These are phyloP conservation scores for Hassar affinis DNA, from an alignment of 2,113 vertebrate species.

Conservation along the genomic window DNA sequence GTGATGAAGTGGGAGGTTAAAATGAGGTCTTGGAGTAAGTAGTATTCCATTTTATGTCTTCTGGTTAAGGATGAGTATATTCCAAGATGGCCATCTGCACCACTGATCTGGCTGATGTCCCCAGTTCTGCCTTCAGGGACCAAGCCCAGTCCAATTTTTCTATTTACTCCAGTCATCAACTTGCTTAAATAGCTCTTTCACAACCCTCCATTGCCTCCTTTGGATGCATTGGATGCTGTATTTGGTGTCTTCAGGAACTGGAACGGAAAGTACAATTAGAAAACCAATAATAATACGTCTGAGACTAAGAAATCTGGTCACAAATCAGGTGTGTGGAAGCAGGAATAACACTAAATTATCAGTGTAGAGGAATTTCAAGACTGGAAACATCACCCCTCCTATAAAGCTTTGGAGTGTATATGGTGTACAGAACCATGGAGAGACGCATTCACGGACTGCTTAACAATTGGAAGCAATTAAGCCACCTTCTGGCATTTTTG, in stretches of 20 bases:
- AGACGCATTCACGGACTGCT: neutral
- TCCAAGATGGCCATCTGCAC: slow-evolving; percentile 6
- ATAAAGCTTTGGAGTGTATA: neutral
- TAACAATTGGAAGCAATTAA: neutral
- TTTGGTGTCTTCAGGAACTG: neutral
- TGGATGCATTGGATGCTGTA: neutral
- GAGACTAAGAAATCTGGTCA: neutral
- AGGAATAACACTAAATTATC: neutral
- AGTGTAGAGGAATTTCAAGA: neutral
- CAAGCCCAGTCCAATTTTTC: neutral
- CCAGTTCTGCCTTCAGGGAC: slow-evolving; percentile 1
- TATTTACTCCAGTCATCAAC: neutral
- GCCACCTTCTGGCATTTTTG: neutral
- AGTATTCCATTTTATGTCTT: neutral
- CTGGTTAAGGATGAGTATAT: slow-evolving; percentile 1
- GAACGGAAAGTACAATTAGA: neutral
- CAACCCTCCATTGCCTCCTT: neutral
- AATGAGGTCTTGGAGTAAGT: slow-evolving; percentile 17
- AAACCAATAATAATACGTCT: neutral
- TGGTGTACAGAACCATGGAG: no score
- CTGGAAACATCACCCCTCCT: neutral
- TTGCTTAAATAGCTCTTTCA: neutral
- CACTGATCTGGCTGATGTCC: neutral
- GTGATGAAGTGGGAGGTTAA: slow-evolving; percentile 15
- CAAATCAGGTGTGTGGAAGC: neutral